Evolutionary conservation across 2,888 invertebrate genomes (phyloP), one percentile per base, ranked within the genome.

Genomic region (Drosophila borealis): DNA sequence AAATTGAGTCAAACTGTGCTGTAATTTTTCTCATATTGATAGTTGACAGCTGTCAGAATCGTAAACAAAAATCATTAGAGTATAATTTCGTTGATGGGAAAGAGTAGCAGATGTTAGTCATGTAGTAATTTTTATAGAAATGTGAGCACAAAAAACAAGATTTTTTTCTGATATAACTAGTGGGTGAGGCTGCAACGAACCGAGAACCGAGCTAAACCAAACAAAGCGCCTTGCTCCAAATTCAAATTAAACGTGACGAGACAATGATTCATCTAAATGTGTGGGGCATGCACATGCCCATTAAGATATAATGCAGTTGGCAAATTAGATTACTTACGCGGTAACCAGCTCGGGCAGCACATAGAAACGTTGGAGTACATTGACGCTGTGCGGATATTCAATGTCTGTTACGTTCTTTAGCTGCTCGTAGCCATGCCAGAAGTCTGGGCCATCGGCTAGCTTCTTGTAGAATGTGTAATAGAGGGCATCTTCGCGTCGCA

Each of bases 381-480:
- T 97, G 25, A 98, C 96, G 55, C 95, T 95, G 56, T 94, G 94
- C 0, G 97, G 97, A 91, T 95, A 96, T 90, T 98, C 97, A 0
- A 97, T 97, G 21, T 95, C 92, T 79, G 95, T 95, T 87, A 97
- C 96, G 70, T 95, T 94, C 91, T 95, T 94, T 0, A 96, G 88
- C 73, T 94, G 93, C 0, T 94, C 90, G 50, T 96, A 93, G 0
- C 96, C 97, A 1, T 94, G 90, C 85, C 92, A 77, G 91, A 96
- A 92, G 82, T 94, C 91, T 17, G 94, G 93, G 69, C 96, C 93
- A 70, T 96, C 95, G 0, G 96, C 95, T 49, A 98, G 93, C 0
- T 95, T 96, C 90, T 98, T 98, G 92, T 95, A 98, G 91, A 96
- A 98, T 0, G 96, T 97, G 91, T 96, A 98, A 90, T 98, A 98